Conservation (phyloP, 2,113 vertebrate species). For the Gobius niger region DNA sequence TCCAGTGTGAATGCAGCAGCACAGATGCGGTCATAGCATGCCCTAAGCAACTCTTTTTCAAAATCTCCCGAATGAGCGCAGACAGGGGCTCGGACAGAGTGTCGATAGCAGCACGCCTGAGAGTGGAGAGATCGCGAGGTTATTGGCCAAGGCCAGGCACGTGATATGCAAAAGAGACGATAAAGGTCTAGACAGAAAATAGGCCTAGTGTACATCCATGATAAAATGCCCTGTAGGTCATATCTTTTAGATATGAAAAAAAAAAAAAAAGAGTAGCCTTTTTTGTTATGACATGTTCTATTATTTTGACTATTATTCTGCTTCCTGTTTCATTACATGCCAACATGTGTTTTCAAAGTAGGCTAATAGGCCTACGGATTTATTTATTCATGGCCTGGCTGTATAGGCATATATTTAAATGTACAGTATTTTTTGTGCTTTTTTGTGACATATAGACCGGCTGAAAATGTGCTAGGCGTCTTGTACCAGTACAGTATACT, state of each 20-base stretch:
- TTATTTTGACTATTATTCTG: too few species aligned
- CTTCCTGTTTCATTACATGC: too few species aligned
- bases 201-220: slow-evolving; percentile 53
- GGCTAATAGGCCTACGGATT: too few species aligned
- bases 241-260: background rate
- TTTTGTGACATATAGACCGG: too few species aligned
- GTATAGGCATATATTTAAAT: too few species aligned
- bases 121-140: slow-evolving; percentile 80
- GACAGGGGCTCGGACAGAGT: slow-evolving; percentile 83
- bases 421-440: too few species aligned
- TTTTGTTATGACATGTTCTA: background rate
- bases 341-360: too few species aligned
- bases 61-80: slow-evolving; percentile 93
- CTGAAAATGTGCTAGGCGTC: too few species aligned
- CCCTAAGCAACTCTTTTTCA: slow-evolving; percentile 93
- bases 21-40: slow-evolving; percentile 99
- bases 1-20: slow-evolving; percentile 98
- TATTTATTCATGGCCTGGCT: too few species aligned
- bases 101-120: slow-evolving; percentile 85
- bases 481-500: too few species aligned
- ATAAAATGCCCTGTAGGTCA: slow-evolving; percentile 8
- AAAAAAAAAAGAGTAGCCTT: background rate
- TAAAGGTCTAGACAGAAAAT: slow-evolving; percentile 82
- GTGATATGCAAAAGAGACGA: slow-evolving; percentile 95
- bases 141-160: slow-evolving; percentile 86